Percentiles rank a stretch among this genome's conserved stretches.
Conservation (phyloP, 2,797 vertebrate species). For the Rhinichthys osculus region DNA sequence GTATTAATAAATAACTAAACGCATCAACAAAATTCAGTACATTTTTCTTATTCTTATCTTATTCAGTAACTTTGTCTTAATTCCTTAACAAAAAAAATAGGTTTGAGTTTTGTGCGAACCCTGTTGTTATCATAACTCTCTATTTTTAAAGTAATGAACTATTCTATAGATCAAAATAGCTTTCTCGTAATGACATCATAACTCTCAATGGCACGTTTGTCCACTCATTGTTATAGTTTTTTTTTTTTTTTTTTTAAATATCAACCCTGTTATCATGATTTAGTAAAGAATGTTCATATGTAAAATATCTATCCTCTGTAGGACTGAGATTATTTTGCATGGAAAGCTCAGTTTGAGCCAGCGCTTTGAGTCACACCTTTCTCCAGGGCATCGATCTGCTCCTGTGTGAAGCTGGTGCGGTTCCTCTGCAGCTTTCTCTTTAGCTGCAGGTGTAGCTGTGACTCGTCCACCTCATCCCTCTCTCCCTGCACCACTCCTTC, state of each 20-base stretch:
- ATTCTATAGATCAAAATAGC: neutral
- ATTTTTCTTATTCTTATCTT: neutral
- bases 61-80: neutral
- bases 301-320: neutral
- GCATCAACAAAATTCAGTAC: neutral
- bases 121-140: neutral
- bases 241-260: neutral
- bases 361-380: slow-evolving; percentile 78
- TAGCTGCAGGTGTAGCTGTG: slow-evolving; percentile 87
- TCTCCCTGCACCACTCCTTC: slow-evolving; percentile 56
- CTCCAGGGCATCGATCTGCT: slow-evolving; percentile 89
- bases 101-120: neutral
- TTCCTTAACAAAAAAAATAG: neutral
- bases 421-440: slow-evolving; percentile 89
- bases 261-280: neutral
- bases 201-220: neutral
- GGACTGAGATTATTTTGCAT: slow-evolving; percentile 41
- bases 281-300: neutral
- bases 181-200: neutral
- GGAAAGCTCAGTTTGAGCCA: neutral
- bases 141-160: neutral
- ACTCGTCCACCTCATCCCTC: slow-evolving; percentile 71
- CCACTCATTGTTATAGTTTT: neutral
- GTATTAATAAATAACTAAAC: neutral
- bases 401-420: slow-evolving; percentile 87